These are phyloP conservation scores for Hydrophis major DNA, from an alignment of 2,797 vertebrate genomes.

Conservation along the genomic window DNA sequence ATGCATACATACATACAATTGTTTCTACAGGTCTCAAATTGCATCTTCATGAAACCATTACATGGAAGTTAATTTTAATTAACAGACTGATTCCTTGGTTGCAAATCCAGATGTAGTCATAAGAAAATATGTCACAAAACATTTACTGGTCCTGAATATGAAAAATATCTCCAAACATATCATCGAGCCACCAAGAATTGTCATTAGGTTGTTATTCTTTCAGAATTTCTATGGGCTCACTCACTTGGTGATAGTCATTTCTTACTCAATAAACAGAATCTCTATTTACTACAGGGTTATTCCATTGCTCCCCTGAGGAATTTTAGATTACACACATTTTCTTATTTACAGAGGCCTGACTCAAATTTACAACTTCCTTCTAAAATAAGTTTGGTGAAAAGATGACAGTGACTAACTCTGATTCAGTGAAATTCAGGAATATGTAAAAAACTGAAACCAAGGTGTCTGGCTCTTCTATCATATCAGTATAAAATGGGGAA, in stretches of 20 bases:
- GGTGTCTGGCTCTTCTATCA: too few relatives aligned
- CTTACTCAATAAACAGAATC: background rate
- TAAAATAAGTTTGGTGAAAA: background rate
- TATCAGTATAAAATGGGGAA: background rate
- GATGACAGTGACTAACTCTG: background rate
- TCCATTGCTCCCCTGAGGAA: background rate
- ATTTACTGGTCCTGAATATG: background rate
- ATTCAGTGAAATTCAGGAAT: background rate
- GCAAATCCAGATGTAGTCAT: background rate
- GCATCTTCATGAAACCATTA: background rate
- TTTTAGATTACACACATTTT: background rate
- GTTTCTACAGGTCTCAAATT: background rate
- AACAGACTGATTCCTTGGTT: background rate
- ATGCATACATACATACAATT: background rate
- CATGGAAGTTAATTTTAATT: background rate
- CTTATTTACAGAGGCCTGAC: background rate
- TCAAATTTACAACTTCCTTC: background rate
- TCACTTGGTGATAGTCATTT: background rate
- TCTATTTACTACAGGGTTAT: background rate
- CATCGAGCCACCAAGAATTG: background rate
- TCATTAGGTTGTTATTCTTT: background rate
- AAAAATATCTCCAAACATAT: background rate
- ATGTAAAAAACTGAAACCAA: background rate
- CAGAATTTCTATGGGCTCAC: background rate
- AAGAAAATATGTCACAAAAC: background rate